Evolutionary conservation across 2,888 invertebrate genomes (phyloP), one percentile per base, ranked within the genome.

Genomic region (Nowickia ferox): DNA sequence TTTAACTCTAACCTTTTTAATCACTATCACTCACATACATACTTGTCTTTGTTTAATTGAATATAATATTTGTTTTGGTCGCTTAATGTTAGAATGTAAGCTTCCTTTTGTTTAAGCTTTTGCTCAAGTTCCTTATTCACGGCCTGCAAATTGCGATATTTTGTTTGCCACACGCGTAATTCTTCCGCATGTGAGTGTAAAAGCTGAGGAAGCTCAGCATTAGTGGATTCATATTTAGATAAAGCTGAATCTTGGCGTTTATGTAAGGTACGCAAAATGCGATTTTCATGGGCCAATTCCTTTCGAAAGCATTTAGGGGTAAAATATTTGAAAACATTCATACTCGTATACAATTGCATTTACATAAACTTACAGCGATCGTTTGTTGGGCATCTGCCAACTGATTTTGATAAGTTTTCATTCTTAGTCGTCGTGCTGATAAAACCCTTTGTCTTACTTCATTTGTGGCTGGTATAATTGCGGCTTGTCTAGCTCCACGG

Each of bases 231-330:
- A 90, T 93, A 95, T 94, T 95, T 96, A 88, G 95, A 95, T 71
- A 97, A 92, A 0, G 97, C 97, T 82, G 95, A 95, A 89, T 97
- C 96, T 89, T 97, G 97, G 69, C 97, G 94, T 90, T 96, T 96
- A 92, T 96, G 96, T 53, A 97, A 92, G 5, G 95, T 96, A 88
- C 96, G 95, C 44, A 97, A 91, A 53, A 96, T 94, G 88, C 95
- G 95, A 90, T 97, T 97, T 91, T 97, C 97, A 90, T 96, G 94
- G 1, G 94, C 93, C 57, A 96, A 90, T 91, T 96, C 95, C 95
- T 95, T 87, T 15, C 63, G 75, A 65, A 61, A 19, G n/a, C 10
- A 57, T 40, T 9, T 30, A 38, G 2, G 19, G 15, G 30, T 59
- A 9, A 51, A 17, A 51, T 40, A 59, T 46, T 17, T 4, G 2